phyloP scores from a whole-genome alignment of 2,113 vertebrate species.

The Apteryx mantelli region DNA sequence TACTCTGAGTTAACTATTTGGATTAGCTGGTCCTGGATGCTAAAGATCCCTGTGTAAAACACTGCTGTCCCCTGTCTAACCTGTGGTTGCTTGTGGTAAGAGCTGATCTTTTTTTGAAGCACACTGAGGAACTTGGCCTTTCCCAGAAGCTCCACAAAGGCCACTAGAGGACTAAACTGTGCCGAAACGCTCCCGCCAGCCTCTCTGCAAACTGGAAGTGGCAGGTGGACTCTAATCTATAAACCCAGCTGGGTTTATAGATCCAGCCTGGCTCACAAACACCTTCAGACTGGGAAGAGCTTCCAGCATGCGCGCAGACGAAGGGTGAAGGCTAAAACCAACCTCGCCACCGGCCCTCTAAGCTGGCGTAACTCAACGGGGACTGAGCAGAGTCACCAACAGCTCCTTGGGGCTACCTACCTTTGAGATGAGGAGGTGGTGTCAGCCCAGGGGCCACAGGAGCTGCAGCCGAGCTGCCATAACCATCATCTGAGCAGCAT shows the following conservation, averaged over 20 bases:
- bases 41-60: neutral
- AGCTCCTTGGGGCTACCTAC: rapidly evolving
- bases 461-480: neutral
- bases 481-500: rapidly evolving
- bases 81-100: rapidly evolving
- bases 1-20: neutral
- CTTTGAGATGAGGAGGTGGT: rapidly evolving
- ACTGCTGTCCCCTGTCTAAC: neutral
- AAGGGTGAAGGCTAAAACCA: rapidly evolving
- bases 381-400: neutral
- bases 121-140: neutral
- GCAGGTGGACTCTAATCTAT: neutral
- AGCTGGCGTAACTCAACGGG: rapidly evolving
- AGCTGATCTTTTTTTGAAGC: too few relatives aligned
- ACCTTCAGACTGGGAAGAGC: neutral
- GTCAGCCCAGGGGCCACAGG: neutral
- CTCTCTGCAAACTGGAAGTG: rapidly evolving
- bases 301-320: rapidly evolving
- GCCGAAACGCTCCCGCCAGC: too few relatives aligned
- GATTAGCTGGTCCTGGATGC: rapidly evolving
- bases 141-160: neutral
- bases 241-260: neutral
- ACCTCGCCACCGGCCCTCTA: rapidly evolving
- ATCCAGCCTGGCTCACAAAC: neutral
- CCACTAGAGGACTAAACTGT: too few relatives aligned